phyloP scores from a whole-genome alignment of 2,797 vertebrate species.

The Enteromius anoplus region DNA sequence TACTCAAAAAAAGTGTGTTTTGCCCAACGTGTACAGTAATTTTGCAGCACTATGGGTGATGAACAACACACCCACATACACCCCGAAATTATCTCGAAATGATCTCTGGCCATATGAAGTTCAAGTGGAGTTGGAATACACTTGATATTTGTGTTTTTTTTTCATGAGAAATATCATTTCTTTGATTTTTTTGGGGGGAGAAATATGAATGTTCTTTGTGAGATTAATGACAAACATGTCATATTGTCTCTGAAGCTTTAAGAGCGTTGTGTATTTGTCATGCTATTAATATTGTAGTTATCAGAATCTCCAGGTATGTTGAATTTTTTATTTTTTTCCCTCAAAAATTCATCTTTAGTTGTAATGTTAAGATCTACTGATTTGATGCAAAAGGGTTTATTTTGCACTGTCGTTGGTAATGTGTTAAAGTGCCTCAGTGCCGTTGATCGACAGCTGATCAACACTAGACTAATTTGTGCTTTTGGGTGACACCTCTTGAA shows the following conservation, averaged over 20 bases:
- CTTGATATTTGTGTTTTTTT: neutral
- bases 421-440: conserved; percentile 9
- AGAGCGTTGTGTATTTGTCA: neutral
- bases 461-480: neutral
- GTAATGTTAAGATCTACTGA: neutral
- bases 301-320: conserved; percentile 66
- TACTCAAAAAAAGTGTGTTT: neutral
- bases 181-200: neutral
- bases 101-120: neutral
- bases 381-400: neutral
- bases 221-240: neutral
- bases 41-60: neutral
- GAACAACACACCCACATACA: neutral
- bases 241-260: neutral
- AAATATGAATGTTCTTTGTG: neutral
- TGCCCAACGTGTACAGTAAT: neutral
- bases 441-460: conserved; percentile 9
- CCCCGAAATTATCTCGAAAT: neutral
- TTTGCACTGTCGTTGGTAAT: neutral
- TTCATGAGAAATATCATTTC: neutral
- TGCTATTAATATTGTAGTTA: conserved; percentile 48
- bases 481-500: neutral
- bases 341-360: neutral
- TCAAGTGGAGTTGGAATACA: neutral
- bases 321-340: conserved; percentile 37